Evolutionary conservation across 2,888 invertebrate genomes (phyloP).

Genomic region (Netelia melanura): DNA sequence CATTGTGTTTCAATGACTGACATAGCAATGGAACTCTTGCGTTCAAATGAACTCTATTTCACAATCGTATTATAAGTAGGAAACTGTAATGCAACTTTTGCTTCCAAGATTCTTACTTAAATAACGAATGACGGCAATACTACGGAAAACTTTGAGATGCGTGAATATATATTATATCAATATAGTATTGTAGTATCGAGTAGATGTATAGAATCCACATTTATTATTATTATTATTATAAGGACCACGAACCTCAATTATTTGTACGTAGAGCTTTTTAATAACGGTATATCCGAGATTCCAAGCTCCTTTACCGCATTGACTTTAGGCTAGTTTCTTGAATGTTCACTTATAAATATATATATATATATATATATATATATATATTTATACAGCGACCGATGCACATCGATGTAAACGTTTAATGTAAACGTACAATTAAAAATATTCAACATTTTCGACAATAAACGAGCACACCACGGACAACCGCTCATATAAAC

Average conservation of each 20-base stretch:
- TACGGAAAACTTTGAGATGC: not conserved
- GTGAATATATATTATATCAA: not conserved
- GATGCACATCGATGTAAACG: constrained; percentile 21
- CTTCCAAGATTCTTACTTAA: not conserved
- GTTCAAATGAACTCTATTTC: not conserved
- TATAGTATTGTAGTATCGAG: not conserved
- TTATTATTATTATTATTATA: constrained; percentile 8
- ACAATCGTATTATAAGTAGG: not conserved
- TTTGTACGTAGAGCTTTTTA: constrained; percentile 39
- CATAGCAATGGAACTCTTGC: not conserved
- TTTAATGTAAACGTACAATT: not conserved
- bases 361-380: constrained; percentile 12
- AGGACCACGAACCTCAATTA: constrained; percentile 45
- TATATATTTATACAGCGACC: constrained; percentile 26
- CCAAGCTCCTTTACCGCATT: constrained; percentile 7
- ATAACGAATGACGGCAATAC: not conserved
- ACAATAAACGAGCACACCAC: not conserved
- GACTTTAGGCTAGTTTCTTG: constrained; percentile 11
- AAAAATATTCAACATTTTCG: constrained; percentile 39
- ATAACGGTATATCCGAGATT: not conserved
- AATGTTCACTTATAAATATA: constrained; percentile 8
- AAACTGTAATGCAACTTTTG: not conserved
- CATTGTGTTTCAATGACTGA: not conserved
- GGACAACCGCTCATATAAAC: constrained; percentile 13
- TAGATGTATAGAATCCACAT: not conserved